Base-by-base conservation (phyloP, 2,797 vertebrate species). In the Coregonus sp. region DNA sequence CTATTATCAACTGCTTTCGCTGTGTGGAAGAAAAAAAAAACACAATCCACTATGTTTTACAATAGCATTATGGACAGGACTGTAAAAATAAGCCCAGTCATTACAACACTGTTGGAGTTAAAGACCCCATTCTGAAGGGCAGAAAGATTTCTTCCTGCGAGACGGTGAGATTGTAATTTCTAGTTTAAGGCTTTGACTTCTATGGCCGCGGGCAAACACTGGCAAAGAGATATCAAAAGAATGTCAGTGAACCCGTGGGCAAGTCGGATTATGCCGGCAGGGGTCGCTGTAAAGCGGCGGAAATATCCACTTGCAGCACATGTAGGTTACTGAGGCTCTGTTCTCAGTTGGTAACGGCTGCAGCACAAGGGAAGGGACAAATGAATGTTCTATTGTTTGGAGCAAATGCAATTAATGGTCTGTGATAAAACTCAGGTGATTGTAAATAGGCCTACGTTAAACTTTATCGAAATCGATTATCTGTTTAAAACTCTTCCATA, bases 221-320 rank as follows among this genome's bases (percentile, higher is more conserved):
- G 78, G 70, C 79, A 69, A 29, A 83, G 70, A 81, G 72, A 82
- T 72, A 78, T 87, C 80, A 86, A 78, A 63, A 87, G 84, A 78
- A 76, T 80, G 73, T 80, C 70, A 61, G 83, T 65, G 85, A 59
- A 25, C 54, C 78, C 20, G 79, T 70, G 56, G 16, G 47, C 68
- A 33, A 50, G 80, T 85, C 77, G 0, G 4, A 0, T 74, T 1
- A 0, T 40, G 69, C 90, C 93, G 89, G 93, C 93, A 94, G 93
- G 92, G 87, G 94, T 90, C 92, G 91, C 93, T 87, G 89, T 82
- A 78, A 87, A 93, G 90, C 91, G 90, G 71, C 78, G 81, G 74
- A 92, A 88, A 70, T 72, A 65, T 18, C 35, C 70, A 1, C 50
- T 25, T 51, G 25, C 76, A 59, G 68, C 70, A 59, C 14, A 68